phyloP scores from a whole-genome alignment of 2,113 vertebrate genomes.

The Hiodon alosoides region DNA sequence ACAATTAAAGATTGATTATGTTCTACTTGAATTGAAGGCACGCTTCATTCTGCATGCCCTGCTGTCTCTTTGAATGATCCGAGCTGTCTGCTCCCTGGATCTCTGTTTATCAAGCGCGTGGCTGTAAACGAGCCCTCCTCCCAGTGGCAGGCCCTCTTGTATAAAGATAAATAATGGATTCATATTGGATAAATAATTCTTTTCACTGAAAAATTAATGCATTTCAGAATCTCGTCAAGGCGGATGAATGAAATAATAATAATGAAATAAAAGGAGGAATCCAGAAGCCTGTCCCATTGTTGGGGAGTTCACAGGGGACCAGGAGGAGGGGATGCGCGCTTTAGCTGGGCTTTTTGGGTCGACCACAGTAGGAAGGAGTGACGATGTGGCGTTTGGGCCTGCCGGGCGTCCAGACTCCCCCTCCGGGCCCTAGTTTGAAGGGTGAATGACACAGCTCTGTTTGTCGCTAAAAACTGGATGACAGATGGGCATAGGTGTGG shows the following conservation, averaged over 20 bases:
- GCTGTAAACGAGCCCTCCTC: constrained; percentile 74
- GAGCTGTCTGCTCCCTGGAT: constrained; percentile 60
- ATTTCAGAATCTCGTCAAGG: constrained; percentile 53
- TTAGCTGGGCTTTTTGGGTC: background rate
- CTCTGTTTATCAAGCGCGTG: constrained; percentile 72
- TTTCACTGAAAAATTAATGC: constrained; percentile 62
- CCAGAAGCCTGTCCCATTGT: too few species aligned
- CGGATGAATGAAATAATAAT: constrained; percentile 37
- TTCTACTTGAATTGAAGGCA: constrained; percentile 68
- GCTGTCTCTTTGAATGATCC: constrained; percentile 70
- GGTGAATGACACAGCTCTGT: too few species aligned
- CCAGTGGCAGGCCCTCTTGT: constrained; percentile 63
- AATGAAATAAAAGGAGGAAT: too few species aligned
- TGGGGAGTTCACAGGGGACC: background rate
- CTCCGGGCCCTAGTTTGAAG: too few species aligned
- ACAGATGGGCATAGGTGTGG: too few species aligned
- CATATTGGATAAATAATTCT: constrained; percentile 73
- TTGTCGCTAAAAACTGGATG: too few species aligned
- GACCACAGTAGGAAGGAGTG: background rate
- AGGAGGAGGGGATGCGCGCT: background rate
- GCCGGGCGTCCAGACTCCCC: too few species aligned
- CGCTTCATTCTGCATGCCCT: constrained; percentile 61
- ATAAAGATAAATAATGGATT: constrained; percentile 72
- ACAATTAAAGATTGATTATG: constrained; percentile 64
- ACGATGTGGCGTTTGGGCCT: background rate